Evolutionary conservation across 2,797 vertebrate species (phyloP), one percentile per base, ranked within the genome.

Genomic region (Ibycter americanus): DNA sequence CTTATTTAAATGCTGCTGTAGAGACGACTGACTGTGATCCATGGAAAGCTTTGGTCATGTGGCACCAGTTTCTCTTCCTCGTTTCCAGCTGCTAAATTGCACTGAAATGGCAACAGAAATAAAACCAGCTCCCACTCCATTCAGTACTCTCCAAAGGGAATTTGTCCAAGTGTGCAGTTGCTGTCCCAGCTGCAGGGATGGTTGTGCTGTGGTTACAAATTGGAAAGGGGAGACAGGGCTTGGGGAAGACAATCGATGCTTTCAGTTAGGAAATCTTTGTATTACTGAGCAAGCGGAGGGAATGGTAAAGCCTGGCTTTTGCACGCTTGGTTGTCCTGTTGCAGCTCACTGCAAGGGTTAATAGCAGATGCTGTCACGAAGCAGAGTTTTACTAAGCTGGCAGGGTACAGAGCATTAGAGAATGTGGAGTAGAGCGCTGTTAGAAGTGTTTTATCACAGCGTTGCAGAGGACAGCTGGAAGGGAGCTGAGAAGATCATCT

Each of bases 61-160:
- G 31, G 76, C 76, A 87, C 56, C 3, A 0, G 25, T 58, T 89
- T 77, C 34, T 92, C 55, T 79, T 82, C 78, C 83, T 78, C 3
- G 0, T 77, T 91, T 85, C 76, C 93, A 96, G 93, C 87, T 94
- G 91, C 71, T 55, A 22, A 91, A 90, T 38, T 86, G 68, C 8
- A 2, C 83, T 91, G 87, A 91, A 91, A 72, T 0, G 0, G 66
- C 62, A 47, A 21, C 18, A 76, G 83, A 65, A 93, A 82, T 65
- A 79, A 80, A 96, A 67, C 21, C 31, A 44, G 71, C 59, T 89
- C 89, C 84, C 1, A 1, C 42, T 96, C 55, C 71, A 52, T 85
- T 91, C 82, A 80, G 55, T 66, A 2, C 55, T 76, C 89, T 80
- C 84, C 81, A 76, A 51, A 42, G 77, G 66, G 59, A 85, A 47